Evolutionary conservation across 2,888 invertebrate species (phyloP).

Genomic region (Orthosia cruda): DNA sequence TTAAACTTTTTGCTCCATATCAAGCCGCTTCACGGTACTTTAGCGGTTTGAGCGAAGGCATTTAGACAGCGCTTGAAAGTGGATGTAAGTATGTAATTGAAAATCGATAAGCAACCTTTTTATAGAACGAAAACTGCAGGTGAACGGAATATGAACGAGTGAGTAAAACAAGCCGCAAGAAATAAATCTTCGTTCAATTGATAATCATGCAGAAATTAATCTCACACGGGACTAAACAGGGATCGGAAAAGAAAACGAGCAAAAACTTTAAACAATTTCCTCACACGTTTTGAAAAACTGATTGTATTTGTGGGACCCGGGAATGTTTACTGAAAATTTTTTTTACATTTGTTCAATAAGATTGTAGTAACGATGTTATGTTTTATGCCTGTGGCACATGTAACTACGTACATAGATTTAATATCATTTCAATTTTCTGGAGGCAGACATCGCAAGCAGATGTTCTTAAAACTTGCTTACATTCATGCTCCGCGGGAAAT

Average conservation of each 20-base stretch:
- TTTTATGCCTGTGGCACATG: constrained; percentile 37
- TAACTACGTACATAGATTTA: constrained; percentile 30
- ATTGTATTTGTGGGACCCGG: constrained; percentile 38
- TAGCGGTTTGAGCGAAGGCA: background rate
- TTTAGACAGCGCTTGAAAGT: constrained; percentile 3
- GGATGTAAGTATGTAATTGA: background rate
- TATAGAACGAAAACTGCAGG: constrained; percentile 13
- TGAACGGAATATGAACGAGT: constrained; percentile 31
- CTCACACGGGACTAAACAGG: constrained; percentile 34
- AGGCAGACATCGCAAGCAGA: constrained; percentile 69
- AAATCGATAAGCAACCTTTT: background rate
- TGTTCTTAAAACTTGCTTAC: constrained; percentile 76
- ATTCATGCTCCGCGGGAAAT: constrained; percentile 72
- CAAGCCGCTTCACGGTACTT: background rate
- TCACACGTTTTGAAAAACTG: constrained; percentile 36
- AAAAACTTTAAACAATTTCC: constrained; percentile 55
- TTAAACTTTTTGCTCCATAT: constrained; percentile 10
- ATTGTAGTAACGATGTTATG: constrained; percentile 20
- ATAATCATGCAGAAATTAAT: constrained; percentile 38
- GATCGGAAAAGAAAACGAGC: constrained; percentile 25
- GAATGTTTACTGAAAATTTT: constrained; percentile 48
- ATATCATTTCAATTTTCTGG: constrained; percentile 64
- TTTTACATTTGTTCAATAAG: constrained; percentile 45
- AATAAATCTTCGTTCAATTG: constrained; percentile 48
- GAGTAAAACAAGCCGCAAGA: constrained; percentile 8